phyloP scores from a whole-genome alignment of 1,140 invertebrate species.

The Aphidius ervi region DNA sequence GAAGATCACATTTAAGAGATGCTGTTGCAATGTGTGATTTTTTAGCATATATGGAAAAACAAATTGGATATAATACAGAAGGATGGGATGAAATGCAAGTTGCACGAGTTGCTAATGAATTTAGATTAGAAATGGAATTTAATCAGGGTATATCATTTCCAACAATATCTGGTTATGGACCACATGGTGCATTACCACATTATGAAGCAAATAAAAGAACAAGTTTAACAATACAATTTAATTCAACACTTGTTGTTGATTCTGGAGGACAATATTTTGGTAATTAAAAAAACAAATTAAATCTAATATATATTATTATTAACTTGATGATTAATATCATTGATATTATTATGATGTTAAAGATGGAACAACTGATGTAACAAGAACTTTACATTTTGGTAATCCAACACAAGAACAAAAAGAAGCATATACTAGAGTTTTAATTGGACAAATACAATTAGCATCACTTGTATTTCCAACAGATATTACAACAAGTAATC shows the following conservation, averaged over 20 bases:
- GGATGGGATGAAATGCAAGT: constrained; percentile 69
- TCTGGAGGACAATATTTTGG: constrained; percentile 72
- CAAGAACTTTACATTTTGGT: constrained; percentile 87
- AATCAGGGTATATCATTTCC: constrained; percentile 74
- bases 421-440: constrained; percentile 81
- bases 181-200: constrained; percentile 87
- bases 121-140: constrained; percentile 64
- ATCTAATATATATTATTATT: constrained; percentile 11
- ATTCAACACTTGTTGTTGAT: constrained; percentile 66
- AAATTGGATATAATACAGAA: constrained; percentile 44
- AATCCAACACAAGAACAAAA: constrained; percentile 70
- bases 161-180: constrained; percentile 85
- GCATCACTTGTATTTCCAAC: constrained; percentile 65
- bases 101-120: constrained; percentile 61
- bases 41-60: constrained; percentile 78
- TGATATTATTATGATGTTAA: neutral
- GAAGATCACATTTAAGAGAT: constrained; percentile 75
- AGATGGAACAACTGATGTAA: constrained; percentile 93
- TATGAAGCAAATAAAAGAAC: constrained; percentile 78
- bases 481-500: constrained; percentile 60
- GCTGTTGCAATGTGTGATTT: constrained; percentile 90
- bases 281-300: constrained; percentile 33
- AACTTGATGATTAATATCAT: too few species aligned
- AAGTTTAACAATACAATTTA: constrained; percentile 65
- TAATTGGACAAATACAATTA: constrained; percentile 81